Evolutionary conservation across 2,888 invertebrate genomes (phyloP).

Genomic region (Hyles lineata): DNA sequence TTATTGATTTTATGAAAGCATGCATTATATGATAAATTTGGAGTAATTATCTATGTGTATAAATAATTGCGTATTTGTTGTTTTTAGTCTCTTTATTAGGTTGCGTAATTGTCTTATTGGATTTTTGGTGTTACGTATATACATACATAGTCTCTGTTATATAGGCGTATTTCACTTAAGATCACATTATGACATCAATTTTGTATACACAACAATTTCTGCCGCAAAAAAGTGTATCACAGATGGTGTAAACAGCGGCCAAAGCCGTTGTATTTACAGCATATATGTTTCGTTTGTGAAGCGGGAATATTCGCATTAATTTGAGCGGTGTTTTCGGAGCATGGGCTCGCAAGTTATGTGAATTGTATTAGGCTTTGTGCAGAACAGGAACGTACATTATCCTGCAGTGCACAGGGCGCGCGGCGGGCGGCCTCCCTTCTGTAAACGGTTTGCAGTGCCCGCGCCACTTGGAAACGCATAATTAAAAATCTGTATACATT

Average conservation of each 20-base stretch:
- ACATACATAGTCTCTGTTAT: background rate
- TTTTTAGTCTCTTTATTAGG: background rate
- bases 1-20: background rate
- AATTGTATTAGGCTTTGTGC: slow-evolving; percentile 31
- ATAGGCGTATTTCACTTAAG: no score
- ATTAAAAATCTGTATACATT: slow-evolving; percentile 27
- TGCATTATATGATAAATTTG: background rate
- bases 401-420: background rate
- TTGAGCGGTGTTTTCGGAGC: slow-evolving; percentile 3
- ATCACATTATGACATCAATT: no score
- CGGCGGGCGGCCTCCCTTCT: background rate
- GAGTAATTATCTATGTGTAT: background rate
- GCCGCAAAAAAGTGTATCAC: background rate
- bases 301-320: slow-evolving; percentile 20
- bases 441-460: slow-evolving; percentile 10
- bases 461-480: slow-evolving; percentile 20
- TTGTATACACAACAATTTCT: background rate
- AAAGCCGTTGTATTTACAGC: background rate
- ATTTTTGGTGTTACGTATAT: background rate
- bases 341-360: slow-evolving; percentile 22
- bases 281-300: slow-evolving; percentile 6
- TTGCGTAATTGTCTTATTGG: background rate
- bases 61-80: slow-evolving; percentile 5
- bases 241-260: background rate
- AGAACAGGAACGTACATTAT: slow-evolving; percentile 33